Evolutionary conservation across 2,888 invertebrate species (phyloP), one percentile per base, ranked within the genome.

Genomic region (Acrobasis suavella): DNA sequence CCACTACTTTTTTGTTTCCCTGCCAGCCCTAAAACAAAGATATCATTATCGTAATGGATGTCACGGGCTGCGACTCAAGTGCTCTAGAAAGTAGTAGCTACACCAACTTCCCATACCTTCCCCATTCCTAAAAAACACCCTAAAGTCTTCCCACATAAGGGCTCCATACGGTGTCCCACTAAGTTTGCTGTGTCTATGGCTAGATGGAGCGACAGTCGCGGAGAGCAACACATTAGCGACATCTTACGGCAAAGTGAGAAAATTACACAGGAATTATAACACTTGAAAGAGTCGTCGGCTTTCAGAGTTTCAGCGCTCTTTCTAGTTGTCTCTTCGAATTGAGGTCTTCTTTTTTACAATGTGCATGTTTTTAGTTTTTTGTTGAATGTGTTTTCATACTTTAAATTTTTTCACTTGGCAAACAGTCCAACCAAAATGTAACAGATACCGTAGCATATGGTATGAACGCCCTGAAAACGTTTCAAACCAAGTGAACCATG

Each of bases 41-140:
- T 85, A 87, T 89, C 88, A 90, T 89, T 86, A 86, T 83, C 79
- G 85, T 89, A 89, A 91, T 91, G 91, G 91, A 91, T 90, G 91
- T 91, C 91, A 91, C 89, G 89, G 88, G 81, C 86, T 86, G 78
- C 87, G 86, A 88, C 90, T 83, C 83, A 84, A 91, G 89, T 83
- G 83, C 86, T 83, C 88, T 86, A 81, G 80, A 85, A 84, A 84
- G 76, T 80, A 82, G 77, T 80, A 74, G 74, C 72, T 75, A 67
- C 75, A 77, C 81, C 76, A 80, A 65, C 69, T 69, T 62, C 37
- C 54, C 2, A 55, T 51, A 64, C 52, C 32, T 17, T 56, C 52
- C 15, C 22, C 56, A 54, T 17, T 46, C 66, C 32, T 65, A 0
- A 83, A 75, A 77, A 66, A 3, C 64, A 65, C 67, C 75, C 66